Percentiles rank a stretch among this genome's conserved stretches.
Evolutionary conservation across 2,113 vertebrate species (phyloP).

Genomic region (Antechinus flavipes): DNA sequence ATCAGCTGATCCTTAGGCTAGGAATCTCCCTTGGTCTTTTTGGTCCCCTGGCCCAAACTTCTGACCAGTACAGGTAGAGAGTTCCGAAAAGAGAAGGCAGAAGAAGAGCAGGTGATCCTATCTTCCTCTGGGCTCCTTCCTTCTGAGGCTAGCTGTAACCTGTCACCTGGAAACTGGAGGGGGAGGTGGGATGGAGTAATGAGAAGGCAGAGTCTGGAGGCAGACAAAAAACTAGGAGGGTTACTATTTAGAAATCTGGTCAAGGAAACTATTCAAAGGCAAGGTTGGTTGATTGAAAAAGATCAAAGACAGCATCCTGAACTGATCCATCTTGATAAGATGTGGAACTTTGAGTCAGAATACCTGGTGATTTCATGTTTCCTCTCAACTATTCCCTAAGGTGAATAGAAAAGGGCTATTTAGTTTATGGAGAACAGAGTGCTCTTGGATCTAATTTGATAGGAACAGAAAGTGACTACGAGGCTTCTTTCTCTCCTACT

Average conservation of each 20-base stretch:
- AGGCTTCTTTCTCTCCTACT: conserved; percentile 13
- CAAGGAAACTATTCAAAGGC: conserved; percentile 28
- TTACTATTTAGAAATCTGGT: background rate
- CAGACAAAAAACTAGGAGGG: background rate
- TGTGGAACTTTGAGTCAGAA: conserved; percentile 33
- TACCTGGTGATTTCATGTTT: conserved; percentile 56
- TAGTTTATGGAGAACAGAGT: conserved; percentile 50
- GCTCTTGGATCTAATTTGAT: conserved; percentile 36
- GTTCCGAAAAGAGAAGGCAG: background rate
- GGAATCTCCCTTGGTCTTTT: background rate
- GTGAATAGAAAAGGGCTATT: conserved; percentile 41
- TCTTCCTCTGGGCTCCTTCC: background rate
- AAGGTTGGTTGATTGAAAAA: conserved; percentile 19
- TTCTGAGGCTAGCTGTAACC: background rate
- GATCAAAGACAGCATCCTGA: conserved; percentile 30
- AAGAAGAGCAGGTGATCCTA: background rate
- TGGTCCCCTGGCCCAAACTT: background rate
- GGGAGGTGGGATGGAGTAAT: conserved; percentile 11
- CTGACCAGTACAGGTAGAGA: background rate
- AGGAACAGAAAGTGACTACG: conserved; percentile 24
- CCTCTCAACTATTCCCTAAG: background rate
- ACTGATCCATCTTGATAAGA: background rate
- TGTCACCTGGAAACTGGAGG: background rate
- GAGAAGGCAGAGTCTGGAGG: background rate
- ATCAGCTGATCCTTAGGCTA: background rate